Percentiles rank a stretch among this genome's conserved stretches.
Evolutionary conservation across 2,888 invertebrate genomes (phyloP).

Genomic region (Athrips mouffetella): DNA sequence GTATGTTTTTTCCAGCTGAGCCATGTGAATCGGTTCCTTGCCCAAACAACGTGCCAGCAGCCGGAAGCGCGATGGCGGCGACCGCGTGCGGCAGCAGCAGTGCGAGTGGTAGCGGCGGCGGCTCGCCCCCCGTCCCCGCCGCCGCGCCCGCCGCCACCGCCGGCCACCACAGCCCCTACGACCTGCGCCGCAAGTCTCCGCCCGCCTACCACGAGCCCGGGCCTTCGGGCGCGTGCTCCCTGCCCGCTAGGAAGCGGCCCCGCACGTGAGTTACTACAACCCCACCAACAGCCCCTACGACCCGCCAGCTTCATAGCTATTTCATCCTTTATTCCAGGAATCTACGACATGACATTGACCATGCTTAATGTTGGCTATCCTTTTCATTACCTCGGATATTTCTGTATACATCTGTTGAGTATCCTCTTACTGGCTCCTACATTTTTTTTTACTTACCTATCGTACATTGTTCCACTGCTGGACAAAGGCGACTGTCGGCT

Average conservation of each 20-base stretch:
- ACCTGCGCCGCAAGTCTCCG: constrained; percentile 90
- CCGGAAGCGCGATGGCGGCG: constrained; percentile 71
- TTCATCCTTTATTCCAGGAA: neutral
- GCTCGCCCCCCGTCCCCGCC: constrained; percentile 74
- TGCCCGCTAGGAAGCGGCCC: constrained; percentile 91
- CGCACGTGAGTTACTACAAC: constrained; percentile 72
- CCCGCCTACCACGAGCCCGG: constrained; percentile 85
- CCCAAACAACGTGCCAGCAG: constrained; percentile 82
- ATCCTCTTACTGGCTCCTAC: too few species aligned
- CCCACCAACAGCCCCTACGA: too few species aligned
- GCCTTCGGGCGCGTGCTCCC: constrained; percentile 80
- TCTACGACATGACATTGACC: neutral
- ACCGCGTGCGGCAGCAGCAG: constrained; percentile 74
- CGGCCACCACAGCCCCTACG: constrained; percentile 92
- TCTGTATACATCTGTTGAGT: too few species aligned
- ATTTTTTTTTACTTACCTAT: too few species aligned
- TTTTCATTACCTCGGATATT: too few species aligned
- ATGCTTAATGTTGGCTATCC: neutral
- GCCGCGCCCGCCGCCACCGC: constrained; percentile 83
- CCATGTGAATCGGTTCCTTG: constrained; percentile 88
- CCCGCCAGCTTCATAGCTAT: too few species aligned
- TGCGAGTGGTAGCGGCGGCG: constrained; percentile 72
- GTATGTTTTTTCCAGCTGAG: constrained; percentile 80
- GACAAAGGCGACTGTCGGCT: too few species aligned
- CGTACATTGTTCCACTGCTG: too few species aligned